Evolutionary conservation across 2,797 vertebrate genomes (phyloP).

Genomic region (Remorina albescens): DNA sequence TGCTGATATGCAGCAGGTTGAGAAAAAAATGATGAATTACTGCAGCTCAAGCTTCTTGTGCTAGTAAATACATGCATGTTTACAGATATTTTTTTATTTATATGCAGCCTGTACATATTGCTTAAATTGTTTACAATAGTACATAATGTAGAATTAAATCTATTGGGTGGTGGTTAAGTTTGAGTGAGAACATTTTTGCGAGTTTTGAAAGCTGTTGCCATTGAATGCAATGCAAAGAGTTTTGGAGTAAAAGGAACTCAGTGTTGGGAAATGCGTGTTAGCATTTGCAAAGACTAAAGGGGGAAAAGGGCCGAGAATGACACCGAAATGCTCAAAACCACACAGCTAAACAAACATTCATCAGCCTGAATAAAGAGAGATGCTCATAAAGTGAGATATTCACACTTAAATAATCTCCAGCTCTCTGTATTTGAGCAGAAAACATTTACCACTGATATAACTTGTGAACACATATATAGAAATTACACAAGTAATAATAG

Average conservation of each 20-base stretch:
- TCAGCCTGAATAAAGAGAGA: not conserved
- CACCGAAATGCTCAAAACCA: not conserved
- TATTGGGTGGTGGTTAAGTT: not conserved
- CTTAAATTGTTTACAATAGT: not conserved
- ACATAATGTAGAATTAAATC: not conserved
- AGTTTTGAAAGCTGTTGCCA: not conserved
- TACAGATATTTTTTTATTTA: not conserved
- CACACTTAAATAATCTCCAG: conserved; percentile 5
- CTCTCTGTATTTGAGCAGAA: conserved; percentile 4
- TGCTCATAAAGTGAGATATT: not conserved
- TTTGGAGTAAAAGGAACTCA: not conserved
- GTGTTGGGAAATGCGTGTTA: not conserved
- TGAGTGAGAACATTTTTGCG: not conserved
- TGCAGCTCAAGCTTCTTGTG: no score
- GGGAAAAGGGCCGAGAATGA: not conserved
- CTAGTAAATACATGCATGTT: not conserved
- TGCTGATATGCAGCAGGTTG: not conserved
- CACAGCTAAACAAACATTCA: not conserved
- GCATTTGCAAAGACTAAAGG: not conserved
- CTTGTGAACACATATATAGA: conserved; percentile 27
- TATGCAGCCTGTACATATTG: not conserved
- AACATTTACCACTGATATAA: conserved; percentile 34
- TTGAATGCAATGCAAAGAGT: not conserved
- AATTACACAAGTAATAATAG: conserved; percentile 51
- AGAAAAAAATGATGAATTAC: not conserved